Conservation (phyloP, 2,113 vertebrate genomes). For the Menura novaehollandiae region DNA sequence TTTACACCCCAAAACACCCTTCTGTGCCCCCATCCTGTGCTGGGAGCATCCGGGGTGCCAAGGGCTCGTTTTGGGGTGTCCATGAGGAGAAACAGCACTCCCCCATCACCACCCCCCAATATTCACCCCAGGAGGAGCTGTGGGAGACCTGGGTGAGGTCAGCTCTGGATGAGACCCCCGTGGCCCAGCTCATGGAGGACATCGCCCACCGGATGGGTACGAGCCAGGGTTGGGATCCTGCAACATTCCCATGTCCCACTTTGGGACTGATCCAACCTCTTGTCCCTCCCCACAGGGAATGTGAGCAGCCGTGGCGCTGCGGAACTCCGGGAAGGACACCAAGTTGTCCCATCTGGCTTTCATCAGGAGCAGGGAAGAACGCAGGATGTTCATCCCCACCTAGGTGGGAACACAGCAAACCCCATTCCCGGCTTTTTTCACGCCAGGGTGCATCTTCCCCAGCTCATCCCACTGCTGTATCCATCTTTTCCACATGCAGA, state of each 20-base stretch:
- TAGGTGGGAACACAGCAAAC: not conserved
- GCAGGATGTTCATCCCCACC: conserved; percentile 70
- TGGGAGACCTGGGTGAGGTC: conserved; percentile 56
- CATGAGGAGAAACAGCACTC: not conserved
- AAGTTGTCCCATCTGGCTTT: conserved; percentile 61
- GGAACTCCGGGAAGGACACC: conserved; percentile 61
- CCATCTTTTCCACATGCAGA: conserved; percentile 21
- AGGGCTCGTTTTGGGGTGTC: not conserved
- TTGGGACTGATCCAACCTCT: accelerated
- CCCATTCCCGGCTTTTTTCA: not conserved
- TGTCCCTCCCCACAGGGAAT: conserved; percentile 61
- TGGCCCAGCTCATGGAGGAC: conserved; percentile 74
- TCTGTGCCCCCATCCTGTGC: no score
- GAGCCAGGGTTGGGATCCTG: accelerated
- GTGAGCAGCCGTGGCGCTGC: conserved; percentile 62
- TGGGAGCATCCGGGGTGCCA: not conserved
- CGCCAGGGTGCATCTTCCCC: accelerated
- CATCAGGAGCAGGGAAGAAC: conserved; percentile 59
- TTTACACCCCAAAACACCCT: not conserved
- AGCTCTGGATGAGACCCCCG: conserved; percentile 73
- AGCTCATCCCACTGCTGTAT: accelerated
- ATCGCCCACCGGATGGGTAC: not conserved
- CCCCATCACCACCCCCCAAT: not conserved
- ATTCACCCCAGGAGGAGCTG: conserved; percentile 62
- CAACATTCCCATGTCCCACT: not conserved